Conservation (phyloP, 2,888 invertebrate genomes). For the Rhingia rostrata region DNA sequence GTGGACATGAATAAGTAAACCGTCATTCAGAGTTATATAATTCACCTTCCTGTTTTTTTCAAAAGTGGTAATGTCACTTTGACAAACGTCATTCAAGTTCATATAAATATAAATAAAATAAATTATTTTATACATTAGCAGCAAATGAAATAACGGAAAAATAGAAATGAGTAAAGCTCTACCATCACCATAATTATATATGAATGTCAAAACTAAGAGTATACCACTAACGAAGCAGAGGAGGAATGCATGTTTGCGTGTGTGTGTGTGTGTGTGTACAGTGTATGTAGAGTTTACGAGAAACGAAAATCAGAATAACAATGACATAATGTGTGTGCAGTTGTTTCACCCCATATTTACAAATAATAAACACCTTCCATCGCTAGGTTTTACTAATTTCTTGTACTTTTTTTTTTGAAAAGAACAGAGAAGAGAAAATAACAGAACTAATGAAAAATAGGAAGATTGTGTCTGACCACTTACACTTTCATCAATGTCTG, state of each 20-base stretch:
- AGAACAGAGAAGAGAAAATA: conserved; percentile 36
- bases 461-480: conserved; percentile 65
- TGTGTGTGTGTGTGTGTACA: too few species aligned
- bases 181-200: conserved; percentile 27
- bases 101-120: not conserved
- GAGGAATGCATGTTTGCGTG: conserved; percentile 13
- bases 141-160: conserved; percentile 6
- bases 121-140: conserved; percentile 2
- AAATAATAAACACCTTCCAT: conserved; percentile 36
- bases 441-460: not conserved
- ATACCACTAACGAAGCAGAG: conserved; percentile 42
- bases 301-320: conserved; percentile 42
- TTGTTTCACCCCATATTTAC: conserved; percentile 38
- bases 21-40: not conserved
- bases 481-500: conserved; percentile 77
- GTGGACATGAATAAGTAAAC: not conserved
- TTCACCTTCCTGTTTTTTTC: not conserved
- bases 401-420: conserved; percentile 12
- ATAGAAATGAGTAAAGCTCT: conserved; percentile 16
- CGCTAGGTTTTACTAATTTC: conserved; percentile 29
- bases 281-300: conserved; percentile 1
- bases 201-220: not conserved
- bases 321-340: conserved; percentile 43
- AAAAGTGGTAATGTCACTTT: not conserved
- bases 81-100: too few species aligned